These are phyloP conservation scores for Sesia bembeciformis DNA, from an alignment of 2,888 invertebrate species.

Conservation along the genomic window DNA sequence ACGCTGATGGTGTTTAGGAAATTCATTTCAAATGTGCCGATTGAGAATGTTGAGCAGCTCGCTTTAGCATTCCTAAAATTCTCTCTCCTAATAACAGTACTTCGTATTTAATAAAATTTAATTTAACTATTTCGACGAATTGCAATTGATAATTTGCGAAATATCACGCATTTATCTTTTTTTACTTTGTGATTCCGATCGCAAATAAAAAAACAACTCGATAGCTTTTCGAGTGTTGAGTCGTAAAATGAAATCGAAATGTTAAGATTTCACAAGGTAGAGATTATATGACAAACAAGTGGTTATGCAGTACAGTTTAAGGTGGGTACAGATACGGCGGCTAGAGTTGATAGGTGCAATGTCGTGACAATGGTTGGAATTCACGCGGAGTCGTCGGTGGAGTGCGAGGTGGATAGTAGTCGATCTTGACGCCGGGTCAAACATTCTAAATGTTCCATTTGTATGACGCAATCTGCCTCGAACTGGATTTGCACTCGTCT, in stretches of 20 bases:
- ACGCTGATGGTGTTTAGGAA: constrained; percentile 24
- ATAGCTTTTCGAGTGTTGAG: constrained; percentile 12
- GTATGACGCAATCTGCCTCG: constrained; percentile 58
- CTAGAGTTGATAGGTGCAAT: constrained; percentile 1
- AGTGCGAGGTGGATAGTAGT: constrained; percentile 15
- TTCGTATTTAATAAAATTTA: too few relatives aligned
- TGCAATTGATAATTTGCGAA: too few relatives aligned
- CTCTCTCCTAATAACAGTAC: too few relatives aligned
- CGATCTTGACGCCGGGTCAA: constrained; percentile 46
- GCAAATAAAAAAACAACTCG: constrained; percentile 1
- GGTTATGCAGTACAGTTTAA: constrained; percentile 17
- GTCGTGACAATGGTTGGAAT: constrained; percentile 58
- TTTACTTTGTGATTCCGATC: not conserved
- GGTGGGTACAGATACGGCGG: not conserved
- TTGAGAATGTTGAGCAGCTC: too few relatives aligned
- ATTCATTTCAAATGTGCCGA: too few relatives aligned
- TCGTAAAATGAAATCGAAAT: constrained; percentile 17
- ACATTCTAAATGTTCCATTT: constrained; percentile 62
- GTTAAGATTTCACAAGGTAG: constrained; percentile 22
- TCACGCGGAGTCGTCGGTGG: constrained; percentile 38
- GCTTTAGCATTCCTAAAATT: too few relatives aligned
- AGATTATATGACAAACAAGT: constrained; percentile 31
- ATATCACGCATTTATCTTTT: too few relatives aligned
- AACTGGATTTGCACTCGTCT: constrained; percentile 65
- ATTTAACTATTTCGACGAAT: too few relatives aligned